A percentile compares a stretch with the other conserved stretches of the same genome.
phyloP scores from a whole-genome alignment of 2,113 vertebrate genomes.

The Chionomys nivalis region DNA sequence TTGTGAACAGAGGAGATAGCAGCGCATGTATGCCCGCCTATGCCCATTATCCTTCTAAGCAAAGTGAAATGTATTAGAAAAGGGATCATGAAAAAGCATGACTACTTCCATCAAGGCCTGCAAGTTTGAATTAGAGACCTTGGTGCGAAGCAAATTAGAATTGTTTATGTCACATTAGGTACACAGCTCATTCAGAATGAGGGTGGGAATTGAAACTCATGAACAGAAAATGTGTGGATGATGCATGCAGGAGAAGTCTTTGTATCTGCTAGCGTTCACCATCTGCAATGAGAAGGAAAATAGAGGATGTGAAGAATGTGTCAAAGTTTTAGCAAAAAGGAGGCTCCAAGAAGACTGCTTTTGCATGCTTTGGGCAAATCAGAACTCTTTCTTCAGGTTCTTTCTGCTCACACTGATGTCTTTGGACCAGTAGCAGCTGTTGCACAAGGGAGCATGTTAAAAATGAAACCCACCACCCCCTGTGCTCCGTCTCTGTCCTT shows the following conservation, averaged over 20 bases:
- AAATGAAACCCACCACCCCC: background rate
- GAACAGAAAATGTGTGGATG: background rate
- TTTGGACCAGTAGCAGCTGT: background rate
- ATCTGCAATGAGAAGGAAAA: constrained; percentile 39
- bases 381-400: constrained; percentile 22
- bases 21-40: background rate
- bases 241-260: background rate
- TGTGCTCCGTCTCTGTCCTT: no score
- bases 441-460: background rate
- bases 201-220: constrained; percentile 10
- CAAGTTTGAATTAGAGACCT: constrained; percentile 17
- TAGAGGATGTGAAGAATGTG: background rate
- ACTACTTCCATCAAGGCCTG: background rate
- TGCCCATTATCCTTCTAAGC: background rate
- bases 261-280: constrained; percentile 54
- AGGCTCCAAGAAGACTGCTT: constrained; percentile 44
- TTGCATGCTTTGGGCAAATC: constrained; percentile 46
- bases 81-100: constrained; percentile 1
- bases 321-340: constrained; percentile 42
- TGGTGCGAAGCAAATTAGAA: constrained; percentile 32
- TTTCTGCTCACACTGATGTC: background rate
- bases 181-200: background rate
- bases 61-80: constrained; percentile 40
- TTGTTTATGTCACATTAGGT: background rate
- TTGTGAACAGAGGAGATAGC: background rate